Base-by-base conservation (phyloP, 2,113 vertebrate species). In the Recurvirostra avosetta region DNA sequence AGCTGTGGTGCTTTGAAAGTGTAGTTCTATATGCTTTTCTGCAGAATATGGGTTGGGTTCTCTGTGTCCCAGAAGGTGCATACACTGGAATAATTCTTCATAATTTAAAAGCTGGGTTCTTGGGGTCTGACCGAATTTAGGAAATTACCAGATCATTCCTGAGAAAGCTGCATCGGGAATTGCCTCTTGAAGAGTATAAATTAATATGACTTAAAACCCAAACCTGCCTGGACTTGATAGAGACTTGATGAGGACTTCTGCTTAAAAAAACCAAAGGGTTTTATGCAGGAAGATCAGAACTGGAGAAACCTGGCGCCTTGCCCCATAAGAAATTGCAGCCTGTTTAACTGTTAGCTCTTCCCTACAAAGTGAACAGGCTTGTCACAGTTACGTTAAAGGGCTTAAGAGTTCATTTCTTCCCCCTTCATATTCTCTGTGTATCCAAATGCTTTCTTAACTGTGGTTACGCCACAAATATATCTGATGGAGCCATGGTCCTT, bases 351-450 rank as follows among this genome's bases (percentile, higher is more conserved):
- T 63, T 68, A 41, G 9, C 50, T 90, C n/a, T 30, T n/a, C 43
- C n/a, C 43, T 74, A 21, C 8, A 2, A 77, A 61, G 12, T 15
- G 15, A 73, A 38, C 10, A 71, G 38, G 38, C 26, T 75, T 32
- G 11, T 52, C 30, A 7, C 0, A 0, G 8, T 45, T 61, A 11
- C n/a, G 6, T 12, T 38, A 36, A 56, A 23, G 29, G 41, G 14
- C 29, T 47, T 40, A 17, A 56, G 52, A 77, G 30, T 62, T 56
- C 0, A 43, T 71, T 71, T 45, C 26, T 67, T 41, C 32, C 43
- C 21, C 34, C 18, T 70, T 65, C 19, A 27, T 41, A 59, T 34
- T 76, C 19, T 72, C 32, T 11, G 10, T 53, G 12, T 14, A 49
- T 66, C 58, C 63, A 71, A 73, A 66, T 1, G 1, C 29, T 66